phyloP scores from a whole-genome alignment of 2,797 vertebrate species.

The Triplophysa bombifrons region DNA sequence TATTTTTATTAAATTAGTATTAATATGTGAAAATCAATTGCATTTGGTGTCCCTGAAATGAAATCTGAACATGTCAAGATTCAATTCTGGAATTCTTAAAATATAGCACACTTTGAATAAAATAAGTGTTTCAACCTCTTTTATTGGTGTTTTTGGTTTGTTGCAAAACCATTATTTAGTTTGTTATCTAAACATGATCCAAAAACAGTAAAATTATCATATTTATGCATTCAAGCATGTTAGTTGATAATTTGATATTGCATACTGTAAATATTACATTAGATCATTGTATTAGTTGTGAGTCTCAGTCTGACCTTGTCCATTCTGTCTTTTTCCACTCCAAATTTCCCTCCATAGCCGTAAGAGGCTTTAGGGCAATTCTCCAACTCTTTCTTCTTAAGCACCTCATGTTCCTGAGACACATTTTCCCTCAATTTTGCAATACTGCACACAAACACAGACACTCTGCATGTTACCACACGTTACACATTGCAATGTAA shows the following conservation, averaged over 20 bases:
- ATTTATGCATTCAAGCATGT: no score
- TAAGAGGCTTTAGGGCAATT: slow-evolving; percentile 89
- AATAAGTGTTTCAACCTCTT: no score
- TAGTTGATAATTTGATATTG: background rate
- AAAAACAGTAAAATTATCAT: no score
- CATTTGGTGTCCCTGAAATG: background rate
- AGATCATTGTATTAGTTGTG: background rate
- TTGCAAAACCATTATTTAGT: no score
- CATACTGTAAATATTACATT: background rate
- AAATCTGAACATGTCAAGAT: no score
- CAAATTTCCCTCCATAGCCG: slow-evolving; percentile 95
- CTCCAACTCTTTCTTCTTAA: slow-evolving; percentile 88
- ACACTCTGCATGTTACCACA: slow-evolving; percentile 21
- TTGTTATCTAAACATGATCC: no score
- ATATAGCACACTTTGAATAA: background rate
- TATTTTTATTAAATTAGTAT: background rate
- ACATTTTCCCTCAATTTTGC: slow-evolving; percentile 86
- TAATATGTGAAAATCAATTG: background rate
- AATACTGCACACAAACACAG: slow-evolving; percentile 64
- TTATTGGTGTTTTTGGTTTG: no score
- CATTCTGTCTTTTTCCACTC: slow-evolving; percentile 93
- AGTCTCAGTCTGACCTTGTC: slow-evolving; percentile 82
- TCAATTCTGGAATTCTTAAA: background rate
- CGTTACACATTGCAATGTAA: slow-evolving; percentile 10
- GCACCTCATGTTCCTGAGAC: slow-evolving; percentile 83